Percentiles rank a stretch among this genome's conserved stretches.
Evolutionary conservation across 2,113 vertebrate species (phyloP).

Genomic region (Myrmecobius fasciatus): DNA sequence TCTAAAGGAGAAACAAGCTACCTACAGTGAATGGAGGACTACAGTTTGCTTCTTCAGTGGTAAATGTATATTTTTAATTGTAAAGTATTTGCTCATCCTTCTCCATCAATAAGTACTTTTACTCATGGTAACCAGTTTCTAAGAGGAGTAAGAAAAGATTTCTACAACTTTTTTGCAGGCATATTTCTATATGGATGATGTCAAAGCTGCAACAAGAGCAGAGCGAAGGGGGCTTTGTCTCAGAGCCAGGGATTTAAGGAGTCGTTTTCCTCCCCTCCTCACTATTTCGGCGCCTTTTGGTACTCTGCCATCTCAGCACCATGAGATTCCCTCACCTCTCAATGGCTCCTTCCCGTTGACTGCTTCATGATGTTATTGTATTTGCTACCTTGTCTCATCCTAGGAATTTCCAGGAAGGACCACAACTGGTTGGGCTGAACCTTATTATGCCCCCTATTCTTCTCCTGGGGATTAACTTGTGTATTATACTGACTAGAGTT

Average conservation of each 20-base stretch:
- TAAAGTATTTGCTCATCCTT: slow-evolving; percentile 46
- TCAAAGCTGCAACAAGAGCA: neutral
- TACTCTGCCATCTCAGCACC: neutral
- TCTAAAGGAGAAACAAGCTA: neutral
- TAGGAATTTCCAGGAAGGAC: neutral
- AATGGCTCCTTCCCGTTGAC: neutral
- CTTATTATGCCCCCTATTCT: neutral
- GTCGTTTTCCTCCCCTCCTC: neutral
- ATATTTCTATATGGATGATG: neutral
- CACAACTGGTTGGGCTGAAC: neutral
- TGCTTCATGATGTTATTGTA: neutral
- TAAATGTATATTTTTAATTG: slow-evolving; percentile 44
- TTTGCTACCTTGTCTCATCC: neutral
- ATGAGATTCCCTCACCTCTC: neutral
- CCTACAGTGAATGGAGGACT: neutral
- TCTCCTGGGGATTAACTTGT: neutral
- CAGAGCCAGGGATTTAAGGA: neutral
- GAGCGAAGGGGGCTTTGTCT: neutral
- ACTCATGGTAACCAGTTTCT: slow-evolving; percentile 9
- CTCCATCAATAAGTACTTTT: slow-evolving; percentile 22
- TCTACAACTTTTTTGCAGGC: neutral
- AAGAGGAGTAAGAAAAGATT: slow-evolving; percentile 22
- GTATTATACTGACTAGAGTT: neutral
- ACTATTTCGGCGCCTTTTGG: neutral
- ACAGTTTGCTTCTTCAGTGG: neutral